Base-by-base conservation (phyloP, 2,888 invertebrate genomes). In the Girardia tigrina region DNA sequence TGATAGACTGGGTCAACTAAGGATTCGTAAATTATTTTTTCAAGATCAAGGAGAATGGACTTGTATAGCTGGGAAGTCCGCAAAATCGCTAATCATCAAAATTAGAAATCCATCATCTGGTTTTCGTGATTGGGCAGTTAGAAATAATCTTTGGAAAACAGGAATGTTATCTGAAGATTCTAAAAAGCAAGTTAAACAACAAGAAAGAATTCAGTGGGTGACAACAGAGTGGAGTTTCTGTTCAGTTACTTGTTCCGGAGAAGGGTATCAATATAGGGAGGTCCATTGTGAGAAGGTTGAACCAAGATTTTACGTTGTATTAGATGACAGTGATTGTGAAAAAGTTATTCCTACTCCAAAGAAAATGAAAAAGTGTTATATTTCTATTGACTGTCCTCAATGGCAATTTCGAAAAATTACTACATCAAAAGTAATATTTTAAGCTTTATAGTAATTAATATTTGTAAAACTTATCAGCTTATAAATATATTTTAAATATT, bases 11-110 rank as follows among this genome's bases (percentile, higher is more conserved):
- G 72, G 72, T 26, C 72, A 28, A n/a, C 16, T 72, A 6, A 14
- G 27, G 8, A 27, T 72, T 16, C 26, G 28, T 8, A 26, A 28
- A 28, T 72, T 72, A n/a, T 36, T 28, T 8, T 26, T 28, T 26
- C 26, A 26, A 16, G 72, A 72, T 28, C 72, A 72, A 28, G 72
- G 72, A 8, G 72, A 72, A 28, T 72, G 72, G 72, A 23, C 28
- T 28, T 72, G 72, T 28, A 8, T 8, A 20, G 72, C 72, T 26
- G 72, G 16, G 8, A 8, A 6, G 6, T 26, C 28, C 16, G 27
- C 23, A 28, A 28, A 26, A 26, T 28, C 28, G 8, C n/a, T 72
- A 12, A 14, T 72, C 26, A 72, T 72, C 6, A 72, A 72, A 26
- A 72, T 72, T 20, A 26, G 72, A 26, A 26, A 12, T 28, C 72